Evolutionary conservation across 2,888 invertebrate species (phyloP).

Genomic region (Portevinia maculata): DNA sequence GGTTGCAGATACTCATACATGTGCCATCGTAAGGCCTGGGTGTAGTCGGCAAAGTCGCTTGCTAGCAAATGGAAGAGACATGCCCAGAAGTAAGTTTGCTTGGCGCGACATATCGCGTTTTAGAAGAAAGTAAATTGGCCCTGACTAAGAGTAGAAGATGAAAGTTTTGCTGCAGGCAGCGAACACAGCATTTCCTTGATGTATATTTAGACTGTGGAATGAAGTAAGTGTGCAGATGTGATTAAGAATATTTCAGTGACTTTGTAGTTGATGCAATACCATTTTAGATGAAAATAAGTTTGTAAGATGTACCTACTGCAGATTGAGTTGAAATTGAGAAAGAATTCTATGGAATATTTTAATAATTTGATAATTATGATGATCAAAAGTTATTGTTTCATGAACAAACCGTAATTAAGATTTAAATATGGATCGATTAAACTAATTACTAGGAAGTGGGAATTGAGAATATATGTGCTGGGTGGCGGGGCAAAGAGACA

Average conservation of each 20-base stretch:
- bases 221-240: conserved; percentile 18
- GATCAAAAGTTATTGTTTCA: background rate
- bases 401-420: no score
- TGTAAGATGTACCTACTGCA: no score
- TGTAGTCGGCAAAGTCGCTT: background rate
- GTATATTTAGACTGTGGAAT: conserved; percentile 8
- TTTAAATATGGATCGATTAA: no score
- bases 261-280: conserved; percentile 31
- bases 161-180: conserved; percentile 53
- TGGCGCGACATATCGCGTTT: background rate
- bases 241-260: conserved; percentile 13
- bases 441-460: no score
- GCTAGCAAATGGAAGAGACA: conserved; percentile 1
- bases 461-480: no score
- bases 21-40: background rate
- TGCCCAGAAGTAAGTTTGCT: background rate
- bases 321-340: conserved; percentile 11
- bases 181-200: conserved; percentile 36
- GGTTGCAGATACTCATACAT: conserved; percentile 26
- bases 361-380: no score
- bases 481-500: no score
- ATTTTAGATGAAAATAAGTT: conserved; percentile 39
- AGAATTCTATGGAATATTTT: background rate
- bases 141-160: conserved; percentile 61
- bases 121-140: conserved; percentile 68